phyloP scores from a whole-genome alignment of 2,888 invertebrate genomes.

The Dolichomitus sp. region DNA sequence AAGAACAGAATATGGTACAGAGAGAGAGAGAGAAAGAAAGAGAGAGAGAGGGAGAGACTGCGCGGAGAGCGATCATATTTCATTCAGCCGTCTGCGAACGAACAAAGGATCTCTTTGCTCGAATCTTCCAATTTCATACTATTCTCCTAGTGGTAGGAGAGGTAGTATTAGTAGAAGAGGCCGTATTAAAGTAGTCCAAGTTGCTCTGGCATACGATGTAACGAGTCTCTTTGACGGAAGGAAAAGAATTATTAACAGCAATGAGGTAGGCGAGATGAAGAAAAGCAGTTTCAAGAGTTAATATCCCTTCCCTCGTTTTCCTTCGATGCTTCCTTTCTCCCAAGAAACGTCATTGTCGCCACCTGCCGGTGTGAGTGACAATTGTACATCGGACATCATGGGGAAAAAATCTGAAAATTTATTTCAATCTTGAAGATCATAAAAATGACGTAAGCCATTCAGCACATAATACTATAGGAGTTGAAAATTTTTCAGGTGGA shows the following conservation, averaged over 20 bases:
- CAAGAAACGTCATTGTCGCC: constrained; percentile 4
- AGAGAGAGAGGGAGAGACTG: neutral
- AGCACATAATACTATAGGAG: neutral
- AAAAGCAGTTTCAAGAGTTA: constrained; percentile 21
- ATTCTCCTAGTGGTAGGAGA: neutral
- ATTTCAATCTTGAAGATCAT: neutral
- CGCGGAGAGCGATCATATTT: constrained; percentile 15
- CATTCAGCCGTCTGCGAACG: constrained; percentile 37
- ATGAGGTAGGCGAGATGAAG: constrained; percentile 1
- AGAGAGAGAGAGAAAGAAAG: too few relatives aligned
- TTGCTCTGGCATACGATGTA: constrained; percentile 31
- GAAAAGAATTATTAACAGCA: constrained; percentile 49
- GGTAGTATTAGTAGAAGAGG: neutral
- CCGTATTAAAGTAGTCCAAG: constrained; percentile 28
- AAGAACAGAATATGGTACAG: constrained; percentile 28
- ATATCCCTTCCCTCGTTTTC: constrained; percentile 23
- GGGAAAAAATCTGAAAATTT: neutral
- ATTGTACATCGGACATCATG: neutral
- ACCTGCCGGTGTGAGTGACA: neutral
- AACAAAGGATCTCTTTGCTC: constrained; percentile 56
- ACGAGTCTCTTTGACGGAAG: constrained; percentile 49
- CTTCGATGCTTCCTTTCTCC: neutral
- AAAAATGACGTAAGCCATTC: neutral
- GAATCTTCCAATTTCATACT: constrained; percentile 42
- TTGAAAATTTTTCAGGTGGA: constrained; percentile 13